These are phyloP conservation scores for Enteromius viviparus DNA, from an alignment of 2,797 vertebrate genomes.

Conservation along the genomic window DNA sequence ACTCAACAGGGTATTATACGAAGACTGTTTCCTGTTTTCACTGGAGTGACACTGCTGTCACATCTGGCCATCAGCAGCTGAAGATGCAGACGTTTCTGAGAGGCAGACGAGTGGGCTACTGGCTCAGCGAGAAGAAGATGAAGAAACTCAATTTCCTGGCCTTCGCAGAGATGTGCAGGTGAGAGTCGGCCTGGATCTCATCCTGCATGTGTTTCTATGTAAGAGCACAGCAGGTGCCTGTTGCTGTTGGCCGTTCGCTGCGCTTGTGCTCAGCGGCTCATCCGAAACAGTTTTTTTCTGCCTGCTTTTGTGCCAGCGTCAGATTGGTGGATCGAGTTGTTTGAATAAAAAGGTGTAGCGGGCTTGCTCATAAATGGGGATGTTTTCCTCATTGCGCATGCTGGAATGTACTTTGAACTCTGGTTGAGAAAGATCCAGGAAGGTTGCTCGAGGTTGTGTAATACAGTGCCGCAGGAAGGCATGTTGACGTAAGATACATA, in stretches of 20 bases:
- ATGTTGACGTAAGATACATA: not conserved
- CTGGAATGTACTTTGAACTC: not conserved
- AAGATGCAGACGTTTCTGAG: slow-evolving; percentile 96
- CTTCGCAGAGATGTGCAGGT: slow-evolving; percentile 97
- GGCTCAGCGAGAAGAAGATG: slow-evolving; percentile 99
- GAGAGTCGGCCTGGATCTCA: slow-evolving; percentile 53
- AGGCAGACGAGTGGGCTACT: slow-evolving; percentile 94
- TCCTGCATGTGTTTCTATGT: slow-evolving; percentile 9
- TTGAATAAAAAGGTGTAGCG: not conserved
- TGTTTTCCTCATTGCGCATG: not conserved
- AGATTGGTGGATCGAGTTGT: not conserved
- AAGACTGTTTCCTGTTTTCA: slow-evolving; percentile 59
- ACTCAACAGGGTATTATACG: slow-evolving; percentile 53
- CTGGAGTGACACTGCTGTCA: slow-evolving; percentile 58
- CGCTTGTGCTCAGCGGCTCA: not conserved
- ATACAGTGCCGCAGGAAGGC: not conserved
- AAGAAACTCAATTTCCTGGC: slow-evolving; percentile 98
- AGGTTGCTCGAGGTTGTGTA: slow-evolving; percentile 6
- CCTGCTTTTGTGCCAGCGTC: not conserved
- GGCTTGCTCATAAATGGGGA: not conserved
- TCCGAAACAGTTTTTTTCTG: not conserved
- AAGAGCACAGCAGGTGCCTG: slow-evolving; percentile 2
- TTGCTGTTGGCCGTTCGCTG: not conserved
- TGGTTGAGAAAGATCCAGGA: slow-evolving; percentile 20
- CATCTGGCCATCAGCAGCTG: slow-evolving; percentile 59